phyloP scores from a whole-genome alignment of 2,888 invertebrate species.

The Sminthurinus aureus region DNA sequence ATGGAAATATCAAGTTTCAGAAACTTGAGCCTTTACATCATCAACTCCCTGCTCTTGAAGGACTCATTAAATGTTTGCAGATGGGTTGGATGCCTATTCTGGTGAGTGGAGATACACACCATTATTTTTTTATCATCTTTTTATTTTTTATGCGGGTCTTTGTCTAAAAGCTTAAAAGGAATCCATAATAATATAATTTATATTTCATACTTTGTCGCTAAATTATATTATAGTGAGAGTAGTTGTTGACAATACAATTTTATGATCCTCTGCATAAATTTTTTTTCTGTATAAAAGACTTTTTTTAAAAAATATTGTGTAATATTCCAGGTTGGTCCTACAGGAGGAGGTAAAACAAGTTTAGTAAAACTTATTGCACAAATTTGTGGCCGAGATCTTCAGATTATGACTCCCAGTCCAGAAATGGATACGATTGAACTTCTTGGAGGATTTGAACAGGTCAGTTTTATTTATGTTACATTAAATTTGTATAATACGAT shows the following conservation, averaged over 20 bases:
- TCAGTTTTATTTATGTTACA: conserved; percentile 62
- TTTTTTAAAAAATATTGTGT: neutral
- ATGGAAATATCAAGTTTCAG: conserved; percentile 44
- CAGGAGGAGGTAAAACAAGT: conserved; percentile 82
- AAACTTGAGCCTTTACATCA: conserved; percentile 65
- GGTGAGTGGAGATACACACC: conserved; percentile 66
- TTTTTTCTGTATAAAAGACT: too few relatives aligned
- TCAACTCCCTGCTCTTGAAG: conserved; percentile 76
- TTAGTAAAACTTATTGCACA: conserved; percentile 78
- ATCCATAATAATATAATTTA: too few relatives aligned
- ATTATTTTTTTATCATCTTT: neutral
- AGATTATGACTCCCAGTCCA: conserved; percentile 82
- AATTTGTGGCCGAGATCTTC: conserved; percentile 76
- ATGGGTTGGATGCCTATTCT: conserved; percentile 93
- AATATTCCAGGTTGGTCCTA: conserved; percentile 71
- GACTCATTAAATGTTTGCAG: conserved; percentile 83
- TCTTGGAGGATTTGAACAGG: conserved; percentile 97
- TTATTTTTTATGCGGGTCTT: too few relatives aligned
- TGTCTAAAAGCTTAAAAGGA: too few relatives aligned
- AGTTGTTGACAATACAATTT: too few relatives aligned
- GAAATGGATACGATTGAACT: conserved; percentile 95
- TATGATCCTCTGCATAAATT: too few relatives aligned
- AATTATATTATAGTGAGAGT: too few relatives aligned
- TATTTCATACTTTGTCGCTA: too few relatives aligned
- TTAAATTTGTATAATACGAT: too few relatives aligned